phyloP scores from a whole-genome alignment of 2,113 vertebrate species.

The Sinocyclocheilus maitianheensis region DNA sequence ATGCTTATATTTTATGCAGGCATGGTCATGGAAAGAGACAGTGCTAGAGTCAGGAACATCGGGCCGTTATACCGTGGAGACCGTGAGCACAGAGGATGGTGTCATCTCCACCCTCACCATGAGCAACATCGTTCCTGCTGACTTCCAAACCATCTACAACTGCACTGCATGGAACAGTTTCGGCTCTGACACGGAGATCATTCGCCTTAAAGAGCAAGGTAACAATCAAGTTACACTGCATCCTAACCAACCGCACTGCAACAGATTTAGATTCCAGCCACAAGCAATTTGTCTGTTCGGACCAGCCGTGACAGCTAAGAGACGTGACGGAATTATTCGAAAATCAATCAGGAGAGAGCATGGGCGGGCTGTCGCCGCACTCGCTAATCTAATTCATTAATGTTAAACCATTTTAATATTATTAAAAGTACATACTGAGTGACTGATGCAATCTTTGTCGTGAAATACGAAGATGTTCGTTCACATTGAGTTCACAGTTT shows the following conservation, averaged over 20 bases:
- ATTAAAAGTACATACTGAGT: too few relatives aligned
- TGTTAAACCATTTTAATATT: too few relatives aligned
- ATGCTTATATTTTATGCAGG: conserved; percentile 70
- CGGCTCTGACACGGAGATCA: conserved; percentile 97
- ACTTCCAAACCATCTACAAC: conserved; percentile 99
- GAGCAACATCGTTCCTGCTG: conserved; percentile 94
- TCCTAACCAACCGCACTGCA: background rate
- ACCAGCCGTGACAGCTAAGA: too few relatives aligned
- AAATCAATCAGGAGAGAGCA: too few relatives aligned
- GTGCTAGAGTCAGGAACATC: conserved; percentile 96
- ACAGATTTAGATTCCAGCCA: background rate
- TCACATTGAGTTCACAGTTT: too few relatives aligned
- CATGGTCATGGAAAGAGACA: conserved; percentile 99
- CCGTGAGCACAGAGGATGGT: conserved; percentile 92
- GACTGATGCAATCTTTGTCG: too few relatives aligned
- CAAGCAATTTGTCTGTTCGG: too few relatives aligned
- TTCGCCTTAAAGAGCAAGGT: conserved; percentile 99
- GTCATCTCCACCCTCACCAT: conserved; percentile 98
- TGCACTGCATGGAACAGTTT: conserved; percentile 99
- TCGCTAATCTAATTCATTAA: too few relatives aligned
- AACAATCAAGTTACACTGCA: conserved; percentile 63
- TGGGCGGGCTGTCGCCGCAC: too few relatives aligned
- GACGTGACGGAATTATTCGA: too few relatives aligned
- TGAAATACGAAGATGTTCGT: too few relatives aligned
- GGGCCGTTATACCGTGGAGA: conserved; percentile 95